Percentiles rank a stretch among this genome's conserved stretches.
These are phyloP conservation scores for Colinus virginianus DNA, from an alignment of 2,113 vertebrate genomes.

Conservation along the genomic window DNA sequence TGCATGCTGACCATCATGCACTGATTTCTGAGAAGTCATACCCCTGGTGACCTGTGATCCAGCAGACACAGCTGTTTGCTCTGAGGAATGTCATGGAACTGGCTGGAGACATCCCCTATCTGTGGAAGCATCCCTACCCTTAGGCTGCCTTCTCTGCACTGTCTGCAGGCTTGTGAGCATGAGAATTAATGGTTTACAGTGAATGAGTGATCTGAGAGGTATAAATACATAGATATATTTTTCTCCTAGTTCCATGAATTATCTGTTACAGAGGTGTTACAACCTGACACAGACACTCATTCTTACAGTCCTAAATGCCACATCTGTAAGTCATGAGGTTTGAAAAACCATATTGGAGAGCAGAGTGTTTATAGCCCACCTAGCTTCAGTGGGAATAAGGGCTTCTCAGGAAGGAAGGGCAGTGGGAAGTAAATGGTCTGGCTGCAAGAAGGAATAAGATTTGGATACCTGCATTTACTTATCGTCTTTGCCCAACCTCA, in stretches of 20 bases:
- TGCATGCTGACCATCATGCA: accelerated
- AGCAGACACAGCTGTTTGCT: accelerated
- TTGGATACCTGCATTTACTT: not conserved
- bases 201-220: not conserved
- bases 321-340: not conserved
- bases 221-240: not conserved
- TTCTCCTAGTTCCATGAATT: not conserved
- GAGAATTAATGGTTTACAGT: not conserved
- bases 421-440: not conserved
- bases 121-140: not conserved
- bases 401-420: not conserved
- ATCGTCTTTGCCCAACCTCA: not conserved
- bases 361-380: not conserved
- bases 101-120: accelerated
- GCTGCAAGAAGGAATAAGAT: not conserved
- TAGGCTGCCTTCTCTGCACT: not conserved
- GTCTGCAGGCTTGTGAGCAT: not conserved
- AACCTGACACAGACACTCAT: not conserved
- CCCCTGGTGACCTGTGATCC: accelerated
- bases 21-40: not conserved
- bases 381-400: not conserved
- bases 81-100: accelerated
- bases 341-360: accelerated
- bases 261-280: not conserved
- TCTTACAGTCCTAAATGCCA: not conserved